Conservation (phyloP, 2,888 invertebrate genomes). For the Bellardia pandia region DNA sequence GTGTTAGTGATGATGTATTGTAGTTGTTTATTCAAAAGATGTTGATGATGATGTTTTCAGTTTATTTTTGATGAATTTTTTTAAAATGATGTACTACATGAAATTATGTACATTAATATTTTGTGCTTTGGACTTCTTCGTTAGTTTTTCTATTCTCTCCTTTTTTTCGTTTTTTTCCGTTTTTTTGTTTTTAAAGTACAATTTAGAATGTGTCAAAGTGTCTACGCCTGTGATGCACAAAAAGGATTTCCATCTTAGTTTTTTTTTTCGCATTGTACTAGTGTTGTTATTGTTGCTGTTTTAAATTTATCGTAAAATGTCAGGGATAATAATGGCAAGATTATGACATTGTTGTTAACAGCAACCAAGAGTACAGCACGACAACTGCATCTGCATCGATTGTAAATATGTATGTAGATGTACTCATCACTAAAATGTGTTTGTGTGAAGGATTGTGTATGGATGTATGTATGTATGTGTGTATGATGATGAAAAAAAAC, state of each 20-base stretch:
- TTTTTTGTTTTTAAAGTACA: constrained; percentile 73
- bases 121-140: constrained; percentile 50
- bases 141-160: constrained; percentile 17
- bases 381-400: constrained; percentile 57
- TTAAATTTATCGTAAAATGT: constrained; percentile 71
- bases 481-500: too few relatives aligned
- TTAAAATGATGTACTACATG: constrained; percentile 36
- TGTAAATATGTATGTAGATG: background rate
- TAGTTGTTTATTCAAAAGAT: constrained; percentile 25
- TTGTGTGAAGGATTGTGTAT: background rate
- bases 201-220: constrained; percentile 82
- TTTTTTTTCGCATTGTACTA: constrained; percentile 29
- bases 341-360: constrained; percentile 72
- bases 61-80: constrained; percentile 75
- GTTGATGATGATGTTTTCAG: constrained; percentile 1
- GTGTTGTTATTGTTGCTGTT: constrained; percentile 55
- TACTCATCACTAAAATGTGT: constrained; percentile 28
- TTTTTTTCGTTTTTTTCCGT: constrained; percentile 53
- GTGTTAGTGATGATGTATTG: constrained; percentile 26
- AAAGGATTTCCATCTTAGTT: constrained; percentile 65
- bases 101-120: constrained; percentile 54
- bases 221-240: constrained; percentile 74
- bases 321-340: constrained; percentile 72
- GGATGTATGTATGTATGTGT: background rate
- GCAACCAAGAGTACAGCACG: constrained; percentile 37